These are phyloP conservation scores for Calameuta idolon DNA, from an alignment of 2,888 invertebrate genomes.

Conservation along the genomic window DNA sequence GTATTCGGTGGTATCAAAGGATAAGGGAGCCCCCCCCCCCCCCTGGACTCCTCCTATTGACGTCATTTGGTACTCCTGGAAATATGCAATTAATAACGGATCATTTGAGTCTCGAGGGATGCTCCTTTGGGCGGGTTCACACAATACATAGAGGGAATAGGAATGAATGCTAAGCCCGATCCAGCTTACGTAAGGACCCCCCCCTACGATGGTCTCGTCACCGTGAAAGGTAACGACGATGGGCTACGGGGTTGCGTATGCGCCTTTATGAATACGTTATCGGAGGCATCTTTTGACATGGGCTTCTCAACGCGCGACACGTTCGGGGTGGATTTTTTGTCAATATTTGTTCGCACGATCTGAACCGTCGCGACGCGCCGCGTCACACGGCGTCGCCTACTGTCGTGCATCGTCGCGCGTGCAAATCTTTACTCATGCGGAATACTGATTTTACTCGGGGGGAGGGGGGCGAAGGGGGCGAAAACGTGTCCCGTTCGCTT, in stretches of 20 bases:
- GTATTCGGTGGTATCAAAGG: too few species aligned
- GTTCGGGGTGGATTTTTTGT: slow-evolving; percentile 21
- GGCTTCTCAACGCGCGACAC: slow-evolving; percentile 13
- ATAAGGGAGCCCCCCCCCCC: too few species aligned
- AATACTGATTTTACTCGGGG: background rate
- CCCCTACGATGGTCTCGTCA: background rate
- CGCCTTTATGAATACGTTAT: slow-evolving; percentile 54
- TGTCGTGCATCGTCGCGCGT: background rate
- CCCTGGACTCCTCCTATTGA: too few species aligned
- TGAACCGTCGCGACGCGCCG: background rate
- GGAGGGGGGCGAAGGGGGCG: too few species aligned
- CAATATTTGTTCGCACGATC: slow-evolving; percentile 30
- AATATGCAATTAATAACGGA: slow-evolving; percentile 21
- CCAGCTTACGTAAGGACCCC: background rate
- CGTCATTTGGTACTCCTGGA: background rate
- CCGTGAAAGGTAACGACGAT: background rate
- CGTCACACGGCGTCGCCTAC: slow-evolving; percentile 7
- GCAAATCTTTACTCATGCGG: background rate
- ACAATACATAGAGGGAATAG: background rate
- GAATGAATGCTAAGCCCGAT: background rate
- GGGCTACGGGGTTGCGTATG: slow-evolving; percentile 3
- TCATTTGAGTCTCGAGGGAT: slow-evolving; percentile 20
- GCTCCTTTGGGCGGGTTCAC: background rate
- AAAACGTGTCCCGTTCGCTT: background rate
- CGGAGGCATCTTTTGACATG: slow-evolving; percentile 39